Evolutionary conservation across 1,140 invertebrate species (phyloP), one percentile per base, ranked within the genome.

Genomic region (Plodia interpunctella): DNA sequence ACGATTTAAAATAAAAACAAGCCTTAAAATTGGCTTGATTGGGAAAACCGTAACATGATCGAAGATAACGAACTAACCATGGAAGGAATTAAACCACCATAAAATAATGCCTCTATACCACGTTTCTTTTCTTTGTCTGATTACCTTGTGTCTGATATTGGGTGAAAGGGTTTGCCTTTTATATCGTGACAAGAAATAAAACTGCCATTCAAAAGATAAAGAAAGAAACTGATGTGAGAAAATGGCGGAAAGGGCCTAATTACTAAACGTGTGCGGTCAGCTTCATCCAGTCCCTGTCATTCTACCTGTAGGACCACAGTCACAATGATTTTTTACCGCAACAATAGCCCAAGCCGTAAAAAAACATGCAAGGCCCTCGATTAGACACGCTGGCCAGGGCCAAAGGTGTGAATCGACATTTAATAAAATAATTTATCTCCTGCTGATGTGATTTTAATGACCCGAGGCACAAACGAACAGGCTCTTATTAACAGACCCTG

Each of bases 341-440:
- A 64, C 53, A 59, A 50, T 63, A 54, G 52, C 13, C 21, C n/a
- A 57, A 50, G 54, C 35, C 58, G 63, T 70, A 72, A 70, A n/a
- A n/a, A n/a, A 73, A 72, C 62, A 66, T 66, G 52, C 61, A 74
- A 74, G 77, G 69, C 65, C 63, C 61, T 63, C 70, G 68, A 81
- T 83, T 77, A 75, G 78, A 69, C 60, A 81, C 72, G 71, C 65
- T 77, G 54, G 61, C 55, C 55, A 60, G 63, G 66, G 72, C 61
- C 76, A 76, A 76, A 85, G 82, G 83, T 87, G 83, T 82, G 72
- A 86, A 85, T 83, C 74, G 80, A 78, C 83, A 80, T 84, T 81
- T 84, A 83, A 84, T 81, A 79, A 79, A 86, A 84, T 81, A 79
- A 79, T 83, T 83, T 80, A 81, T 86, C 65, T 62, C 65, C 57